Conservation (phyloP, 2,113 vertebrate species). For the Percina caprodes region DNA sequence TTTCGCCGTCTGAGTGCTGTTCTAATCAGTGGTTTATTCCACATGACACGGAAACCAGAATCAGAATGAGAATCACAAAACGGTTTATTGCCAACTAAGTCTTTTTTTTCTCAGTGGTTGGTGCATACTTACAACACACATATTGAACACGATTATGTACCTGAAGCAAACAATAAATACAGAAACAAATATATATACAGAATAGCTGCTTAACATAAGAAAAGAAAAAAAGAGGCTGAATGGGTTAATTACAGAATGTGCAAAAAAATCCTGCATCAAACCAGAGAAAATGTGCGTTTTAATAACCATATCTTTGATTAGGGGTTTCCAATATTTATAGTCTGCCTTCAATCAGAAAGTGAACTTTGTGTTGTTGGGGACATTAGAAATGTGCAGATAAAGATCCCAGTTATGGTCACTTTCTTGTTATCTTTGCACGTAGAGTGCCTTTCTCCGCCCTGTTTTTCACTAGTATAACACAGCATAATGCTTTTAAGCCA, state of each 20-base stretch:
- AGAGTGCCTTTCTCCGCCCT: conserved; percentile 34
- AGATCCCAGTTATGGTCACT: conserved; percentile 30
- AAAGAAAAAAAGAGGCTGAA: too few relatives aligned
- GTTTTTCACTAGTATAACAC: conserved; percentile 69
- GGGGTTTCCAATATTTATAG: background rate
- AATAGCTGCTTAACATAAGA: too few relatives aligned
- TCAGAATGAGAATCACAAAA: too few relatives aligned
- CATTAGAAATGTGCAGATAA: conserved; percentile 22
- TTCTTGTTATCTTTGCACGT: conserved; percentile 44
- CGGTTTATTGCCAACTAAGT: too few relatives aligned
- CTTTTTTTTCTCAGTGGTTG: too few relatives aligned
- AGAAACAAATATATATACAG: too few relatives aligned
- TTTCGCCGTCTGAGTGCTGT: conserved; percentile 1
- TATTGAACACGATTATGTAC: too few relatives aligned
- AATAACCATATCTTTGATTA: background rate
- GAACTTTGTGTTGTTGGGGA: background rate
- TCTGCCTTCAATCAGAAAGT: background rate
- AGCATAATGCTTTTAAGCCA: conserved; percentile 77
- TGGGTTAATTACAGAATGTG: too few relatives aligned
- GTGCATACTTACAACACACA: too few relatives aligned
- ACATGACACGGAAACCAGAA: too few relatives aligned
- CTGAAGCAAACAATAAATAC: too few relatives aligned
- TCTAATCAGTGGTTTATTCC: too few relatives aligned
- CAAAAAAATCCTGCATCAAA: background rate
- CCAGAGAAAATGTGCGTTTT: background rate